These are phyloP conservation scores for Athetis lepigone DNA, from an alignment of 2,888 invertebrate species.

Conservation along the genomic window DNA sequence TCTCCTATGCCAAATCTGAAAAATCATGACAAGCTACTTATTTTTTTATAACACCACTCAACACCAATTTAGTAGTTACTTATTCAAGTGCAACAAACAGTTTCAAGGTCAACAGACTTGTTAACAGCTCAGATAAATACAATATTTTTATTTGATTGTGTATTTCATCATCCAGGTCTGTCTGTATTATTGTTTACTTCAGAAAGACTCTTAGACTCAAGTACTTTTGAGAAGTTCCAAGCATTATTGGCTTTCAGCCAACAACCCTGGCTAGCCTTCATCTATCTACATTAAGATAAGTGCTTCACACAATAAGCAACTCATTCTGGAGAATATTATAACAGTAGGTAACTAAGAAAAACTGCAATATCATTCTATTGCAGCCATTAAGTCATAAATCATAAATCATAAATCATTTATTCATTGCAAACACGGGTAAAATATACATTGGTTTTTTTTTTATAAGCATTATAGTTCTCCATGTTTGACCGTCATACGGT, in stretches of 20 bases:
- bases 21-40: neutral
- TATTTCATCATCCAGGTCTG: neutral
- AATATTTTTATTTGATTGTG: neutral
- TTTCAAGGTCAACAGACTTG: neutral
- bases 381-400: neutral
- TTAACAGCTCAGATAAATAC: neutral
- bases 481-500: too few species aligned
- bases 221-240: neutral
- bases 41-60: neutral
- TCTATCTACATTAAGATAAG: neutral
- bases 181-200: constrained; percentile 2
- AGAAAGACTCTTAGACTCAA: constrained; percentile 8
- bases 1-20: too few species aligned
- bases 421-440: too few species aligned
- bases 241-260: neutral
- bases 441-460: too few species aligned
- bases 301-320: neutral
- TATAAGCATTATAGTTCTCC: too few species aligned
- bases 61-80: neutral
- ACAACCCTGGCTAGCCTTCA: neutral
- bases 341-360: too few species aligned
- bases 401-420: too few species aligned
- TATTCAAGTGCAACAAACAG: neutral
- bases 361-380: too few species aligned
- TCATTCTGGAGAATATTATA: too few species aligned